Evolutionary conservation across 2,888 invertebrate species (phyloP), one percentile per base, ranked within the genome.

Genomic region (Muscina levida): DNA sequence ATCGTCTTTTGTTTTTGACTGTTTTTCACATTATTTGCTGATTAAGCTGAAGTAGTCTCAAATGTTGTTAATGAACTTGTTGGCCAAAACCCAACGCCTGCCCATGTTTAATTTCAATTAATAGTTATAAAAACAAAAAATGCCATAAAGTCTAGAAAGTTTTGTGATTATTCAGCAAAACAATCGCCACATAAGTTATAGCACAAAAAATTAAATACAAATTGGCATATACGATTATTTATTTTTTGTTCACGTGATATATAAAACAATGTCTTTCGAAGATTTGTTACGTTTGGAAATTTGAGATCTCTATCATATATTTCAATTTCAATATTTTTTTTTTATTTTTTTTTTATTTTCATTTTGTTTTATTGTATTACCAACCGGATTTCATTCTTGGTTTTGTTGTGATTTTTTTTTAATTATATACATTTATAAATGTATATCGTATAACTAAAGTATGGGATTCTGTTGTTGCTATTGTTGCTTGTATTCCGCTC

Each of bases 41-140:
- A 77, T 73, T 68, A 67, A 31, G 77, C 57, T 57, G n/a, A 48
- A n/a, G 24, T 42, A 56, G 11, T 24, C 48, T 11, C 13, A 72
- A 17, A n/a, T 31, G 17, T 78, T 70, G 73, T 66, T 78, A 73
- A 78, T 78, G 78, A 78, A 78, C 78, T 78, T 74, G n/a, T 59
- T 77, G 44, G n/a, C n/a, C 56, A 8, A 44, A 51, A 51, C 19
- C 19, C 17, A 51, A 51, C 10, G 2, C 11, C 2, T 10, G 19
- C 17, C 19, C 44, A 44, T 44, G 19, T n/a, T n/a, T n/a, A n/a
- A n/a, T n/a, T n/a, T 31, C 31, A 3, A 31, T 31, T 31, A 5
- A 31, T 31, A 8, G 4, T 31, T 31, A 31, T n/a, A n/a, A n/a
- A n/a, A n/a, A n/a, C n/a, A n/a, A n/a, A 31, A 62, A 62, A 13